Evolutionary conservation across 2,797 vertebrate genomes (phyloP).

Genomic region (Sebastes steindachneri): DNA sequence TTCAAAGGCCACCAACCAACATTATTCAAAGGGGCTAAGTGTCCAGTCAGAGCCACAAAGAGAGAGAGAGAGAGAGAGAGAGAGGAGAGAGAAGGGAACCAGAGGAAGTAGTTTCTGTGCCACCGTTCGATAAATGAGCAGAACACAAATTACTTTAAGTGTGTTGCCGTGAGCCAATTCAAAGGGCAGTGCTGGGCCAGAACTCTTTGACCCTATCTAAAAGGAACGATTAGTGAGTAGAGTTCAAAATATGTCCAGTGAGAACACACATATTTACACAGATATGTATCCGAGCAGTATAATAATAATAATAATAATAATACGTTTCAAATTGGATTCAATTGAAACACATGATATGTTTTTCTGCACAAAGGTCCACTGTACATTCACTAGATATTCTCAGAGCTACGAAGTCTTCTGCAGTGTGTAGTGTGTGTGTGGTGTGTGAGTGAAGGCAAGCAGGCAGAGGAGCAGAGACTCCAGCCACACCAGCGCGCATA

Average conservation of each 20-base stretch:
- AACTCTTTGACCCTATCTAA: constrained; percentile 60
- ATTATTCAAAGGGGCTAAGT: constrained; percentile 30
- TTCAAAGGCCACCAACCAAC: constrained; percentile 37
- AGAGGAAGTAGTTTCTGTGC: constrained; percentile 37
- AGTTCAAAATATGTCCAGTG: constrained; percentile 15
- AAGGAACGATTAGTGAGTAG: constrained; percentile 31
- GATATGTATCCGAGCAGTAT: neutral
- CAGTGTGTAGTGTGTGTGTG: no score
- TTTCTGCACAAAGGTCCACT: neutral
- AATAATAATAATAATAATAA: neutral
- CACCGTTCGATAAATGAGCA: constrained; percentile 51
- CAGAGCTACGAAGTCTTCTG: no score
- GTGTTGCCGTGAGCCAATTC: constrained; percentile 47
- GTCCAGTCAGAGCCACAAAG: constrained; percentile 3
- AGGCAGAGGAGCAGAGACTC: no score
- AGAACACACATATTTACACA: neutral
- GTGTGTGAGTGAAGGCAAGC: no score
- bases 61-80: neutral
- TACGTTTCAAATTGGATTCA: neutral
- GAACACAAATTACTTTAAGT: constrained; percentile 63
- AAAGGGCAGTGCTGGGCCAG: constrained; percentile 48
- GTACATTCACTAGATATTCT: no score
- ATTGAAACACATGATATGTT: neutral
- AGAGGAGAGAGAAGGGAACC: neutral
- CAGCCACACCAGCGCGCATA: no score